A percentile compares a stretch with the other conserved stretches of the same genome.
phyloP scores from a whole-genome alignment of 2,113 vertebrate species.

The Noturus placidus region DNA sequence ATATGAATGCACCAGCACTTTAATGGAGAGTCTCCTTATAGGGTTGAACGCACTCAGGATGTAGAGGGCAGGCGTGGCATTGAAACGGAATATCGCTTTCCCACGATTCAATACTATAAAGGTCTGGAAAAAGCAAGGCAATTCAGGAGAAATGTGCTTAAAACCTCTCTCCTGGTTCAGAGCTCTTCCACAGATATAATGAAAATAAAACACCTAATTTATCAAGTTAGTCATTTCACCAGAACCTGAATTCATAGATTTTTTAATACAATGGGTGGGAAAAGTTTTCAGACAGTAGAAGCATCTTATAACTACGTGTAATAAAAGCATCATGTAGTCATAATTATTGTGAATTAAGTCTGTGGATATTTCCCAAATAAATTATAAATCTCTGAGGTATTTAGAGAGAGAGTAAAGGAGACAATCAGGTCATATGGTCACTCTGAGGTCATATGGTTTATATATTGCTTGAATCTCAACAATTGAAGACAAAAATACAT shows the following conservation, averaged over 20 bases:
- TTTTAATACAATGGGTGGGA: background rate
- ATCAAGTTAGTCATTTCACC: background rate
- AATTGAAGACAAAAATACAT: background rate
- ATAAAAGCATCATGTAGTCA: background rate
- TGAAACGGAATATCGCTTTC: slow-evolving; percentile 97
- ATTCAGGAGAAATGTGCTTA: background rate
- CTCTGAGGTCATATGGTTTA: background rate
- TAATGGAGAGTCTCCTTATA: slow-evolving; percentile 92
- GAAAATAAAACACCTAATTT: background rate
- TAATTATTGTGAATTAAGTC: background rate
- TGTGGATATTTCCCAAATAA: background rate
- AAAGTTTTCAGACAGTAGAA: background rate
- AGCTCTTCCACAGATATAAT: background rate
- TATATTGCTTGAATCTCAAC: background rate
- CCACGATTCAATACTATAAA: slow-evolving; percentile 99
- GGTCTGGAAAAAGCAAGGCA: slow-evolving; percentile 77
- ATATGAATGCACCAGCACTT: slow-evolving; percentile 99
- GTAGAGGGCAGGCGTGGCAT: slow-evolving; percentile 96
- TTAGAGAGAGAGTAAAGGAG: background rate
- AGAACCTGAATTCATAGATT: background rate
- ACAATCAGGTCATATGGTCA: too few relatives aligned
- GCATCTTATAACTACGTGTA: background rate
- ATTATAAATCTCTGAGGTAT: background rate
- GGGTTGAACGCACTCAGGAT: slow-evolving; percentile 96
- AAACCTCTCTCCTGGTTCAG: background rate